These are phyloP conservation scores for Lytechinus pictus DNA, from an alignment of 35 echinoderm and acorn worm species.

Conservation along the genomic window DNA sequence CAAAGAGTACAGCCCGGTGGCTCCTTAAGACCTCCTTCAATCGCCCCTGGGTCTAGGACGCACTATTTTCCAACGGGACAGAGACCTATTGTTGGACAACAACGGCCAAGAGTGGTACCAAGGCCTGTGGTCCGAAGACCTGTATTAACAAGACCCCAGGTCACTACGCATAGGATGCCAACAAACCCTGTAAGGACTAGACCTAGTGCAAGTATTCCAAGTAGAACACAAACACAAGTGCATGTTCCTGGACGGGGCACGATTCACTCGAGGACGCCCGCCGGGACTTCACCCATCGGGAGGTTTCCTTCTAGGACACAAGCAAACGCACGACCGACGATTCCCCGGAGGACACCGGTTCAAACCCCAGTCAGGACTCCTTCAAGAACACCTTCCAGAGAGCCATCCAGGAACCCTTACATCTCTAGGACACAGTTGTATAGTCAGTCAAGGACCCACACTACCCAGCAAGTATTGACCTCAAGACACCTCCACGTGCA, in stretches of 20 bases:
- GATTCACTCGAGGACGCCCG: not conserved
- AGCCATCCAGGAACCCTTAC: not conserved
- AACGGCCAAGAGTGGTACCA: not conserved
- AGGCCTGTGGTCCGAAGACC: not conserved
- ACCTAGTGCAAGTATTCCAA: not conserved
- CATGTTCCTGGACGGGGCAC: too few relatives aligned
- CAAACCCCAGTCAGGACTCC: not conserved
- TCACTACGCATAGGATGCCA: not conserved
- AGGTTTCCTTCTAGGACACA: not conserved
- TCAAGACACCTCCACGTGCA: not conserved
- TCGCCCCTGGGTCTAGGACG: not conserved
- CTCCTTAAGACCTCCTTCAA: not conserved
- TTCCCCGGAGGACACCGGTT: not conserved
- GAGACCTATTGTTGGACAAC: not conserved
- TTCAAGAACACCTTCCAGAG: not conserved
- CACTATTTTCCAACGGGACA: not conserved
- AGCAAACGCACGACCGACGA: not conserved
- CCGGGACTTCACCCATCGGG: not conserved
- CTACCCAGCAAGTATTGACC: not conserved
- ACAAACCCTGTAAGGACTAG: not conserved
- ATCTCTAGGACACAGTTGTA: not conserved
- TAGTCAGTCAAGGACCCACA: not conserved
- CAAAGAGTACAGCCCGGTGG: not conserved
- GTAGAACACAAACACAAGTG: not conserved
- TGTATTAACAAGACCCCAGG: not conserved